These are phyloP conservation scores for Chrysolina haemoptera DNA, from an alignment of 2,888 invertebrate genomes.

Conservation along the genomic window DNA sequence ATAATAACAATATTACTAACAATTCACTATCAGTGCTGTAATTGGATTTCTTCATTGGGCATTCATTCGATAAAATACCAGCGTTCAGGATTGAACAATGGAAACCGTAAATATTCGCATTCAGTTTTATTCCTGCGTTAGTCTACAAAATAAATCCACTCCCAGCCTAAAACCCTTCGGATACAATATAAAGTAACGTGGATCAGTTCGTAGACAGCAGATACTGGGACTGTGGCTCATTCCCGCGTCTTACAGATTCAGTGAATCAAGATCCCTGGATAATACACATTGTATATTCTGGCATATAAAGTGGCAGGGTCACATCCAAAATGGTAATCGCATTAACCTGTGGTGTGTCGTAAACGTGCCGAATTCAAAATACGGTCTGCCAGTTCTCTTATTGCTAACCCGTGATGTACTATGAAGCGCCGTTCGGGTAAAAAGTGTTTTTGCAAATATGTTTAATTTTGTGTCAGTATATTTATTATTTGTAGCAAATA, in stretches of 20 bases:
- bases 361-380: conserved; percentile 52
- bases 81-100: not conserved
- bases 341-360: conserved; percentile 47
- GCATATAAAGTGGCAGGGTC: conserved; percentile 34
- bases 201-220: conserved; percentile 6
- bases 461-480: too few relatives aligned
- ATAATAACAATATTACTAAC: too few relatives aligned
- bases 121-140: not conserved
- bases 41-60: not conserved
- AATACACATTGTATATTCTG: conserved; percentile 37
- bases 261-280: conserved; percentile 32
- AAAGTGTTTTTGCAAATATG: too few relatives aligned
- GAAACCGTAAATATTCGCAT: not conserved
- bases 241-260: conserved; percentile 25
- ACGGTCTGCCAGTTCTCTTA: conserved; percentile 47
- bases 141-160: not conserved
- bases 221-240: not conserved
- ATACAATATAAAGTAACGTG: not conserved
- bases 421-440: too few relatives aligned
- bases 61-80: not conserved
- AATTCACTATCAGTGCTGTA: not conserved
- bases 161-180: not conserved
- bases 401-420: conserved; percentile 2
- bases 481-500: too few relatives aligned
- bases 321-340: conserved; percentile 54